These are phyloP conservation scores for Ypsolopha sequella DNA, from an alignment of 2,888 invertebrate genomes.

Conservation along the genomic window DNA sequence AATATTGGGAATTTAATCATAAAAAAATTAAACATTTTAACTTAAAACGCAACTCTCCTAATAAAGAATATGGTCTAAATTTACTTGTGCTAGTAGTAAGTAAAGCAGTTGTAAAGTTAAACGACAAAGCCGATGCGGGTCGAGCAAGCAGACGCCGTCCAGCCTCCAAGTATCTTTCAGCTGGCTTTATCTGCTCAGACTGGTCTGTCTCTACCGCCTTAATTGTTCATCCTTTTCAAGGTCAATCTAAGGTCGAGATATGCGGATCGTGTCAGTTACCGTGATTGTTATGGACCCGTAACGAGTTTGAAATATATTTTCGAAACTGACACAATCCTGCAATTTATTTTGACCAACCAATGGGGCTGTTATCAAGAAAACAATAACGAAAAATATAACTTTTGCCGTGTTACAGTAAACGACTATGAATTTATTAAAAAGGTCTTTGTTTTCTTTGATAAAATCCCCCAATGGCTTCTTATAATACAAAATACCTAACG, in stretches of 20 bases:
- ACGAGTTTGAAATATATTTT: background rate
- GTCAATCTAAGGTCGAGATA: background rate
- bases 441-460: background rate
- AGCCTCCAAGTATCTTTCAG: conserved; percentile 63
- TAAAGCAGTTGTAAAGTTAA: conserved; percentile 32
- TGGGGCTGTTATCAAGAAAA: too few species aligned
- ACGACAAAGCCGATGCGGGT: conserved; percentile 55
- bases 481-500: background rate
- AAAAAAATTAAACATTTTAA: conserved; percentile 13
- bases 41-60: conserved; percentile 44
- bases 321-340: background rate
- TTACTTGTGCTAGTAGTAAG: conserved; percentile 43
- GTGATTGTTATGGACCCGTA: background rate
- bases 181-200: conserved; percentile 37
- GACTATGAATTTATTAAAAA: background rate
- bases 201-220: conserved; percentile 41
- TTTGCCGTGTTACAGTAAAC: too few species aligned
- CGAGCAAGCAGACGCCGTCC: conserved; percentile 15
- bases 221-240: conserved; percentile 1
- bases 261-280: background rate
- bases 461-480: background rate
- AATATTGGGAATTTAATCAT: conserved; percentile 10
- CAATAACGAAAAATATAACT: too few species aligned
- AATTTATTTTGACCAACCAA: background rate
- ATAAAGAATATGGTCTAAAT: conserved; percentile 22